phyloP scores from a whole-genome alignment of 1,140 invertebrate genomes.

The Zaprionus camerounensis region DNA sequence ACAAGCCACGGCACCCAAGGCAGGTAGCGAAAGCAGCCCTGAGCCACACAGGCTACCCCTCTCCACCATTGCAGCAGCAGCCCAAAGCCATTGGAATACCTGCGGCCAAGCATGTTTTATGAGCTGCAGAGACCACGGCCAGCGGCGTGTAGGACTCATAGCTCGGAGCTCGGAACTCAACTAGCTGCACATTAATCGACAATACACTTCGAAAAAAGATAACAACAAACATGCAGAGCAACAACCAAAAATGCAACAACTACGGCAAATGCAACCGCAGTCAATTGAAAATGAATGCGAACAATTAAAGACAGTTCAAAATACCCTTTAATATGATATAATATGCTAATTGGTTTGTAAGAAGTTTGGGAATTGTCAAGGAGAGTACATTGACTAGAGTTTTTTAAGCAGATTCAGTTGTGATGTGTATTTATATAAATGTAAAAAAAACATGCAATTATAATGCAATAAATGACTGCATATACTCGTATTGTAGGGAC shows the following conservation, averaged over 20 bases:
- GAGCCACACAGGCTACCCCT: not conserved
- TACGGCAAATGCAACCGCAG: not conserved
- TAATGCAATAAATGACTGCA: too few relatives aligned
- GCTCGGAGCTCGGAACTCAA: not conserved
- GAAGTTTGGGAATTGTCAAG: not conserved
- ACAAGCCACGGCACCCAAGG: not conserved
- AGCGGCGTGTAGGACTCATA: too few relatives aligned
- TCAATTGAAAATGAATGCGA: not conserved
- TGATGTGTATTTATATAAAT: too few relatives aligned
- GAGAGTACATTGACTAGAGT: not conserved
- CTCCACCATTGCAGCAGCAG: constrained; percentile 18
- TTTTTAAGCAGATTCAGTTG: too few relatives aligned
- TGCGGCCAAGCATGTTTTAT: constrained; percentile 72
- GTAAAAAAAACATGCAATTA: too few relatives aligned
- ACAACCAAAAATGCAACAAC: not conserved
- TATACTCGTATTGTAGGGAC: too few relatives aligned
- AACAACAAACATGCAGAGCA: not conserved
- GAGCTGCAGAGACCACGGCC: constrained; percentile 29
- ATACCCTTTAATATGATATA: not conserved
- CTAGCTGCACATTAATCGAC: constrained; percentile 8
- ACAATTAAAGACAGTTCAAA: not conserved
- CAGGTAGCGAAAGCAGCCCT: constrained; percentile 5
- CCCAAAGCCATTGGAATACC: constrained; percentile 42
- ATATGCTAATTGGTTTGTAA: not conserved
- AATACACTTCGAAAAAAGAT: constrained; percentile 8